Base-by-base conservation (phyloP, 2,888 invertebrate species). In the Nomada flava region DNA sequence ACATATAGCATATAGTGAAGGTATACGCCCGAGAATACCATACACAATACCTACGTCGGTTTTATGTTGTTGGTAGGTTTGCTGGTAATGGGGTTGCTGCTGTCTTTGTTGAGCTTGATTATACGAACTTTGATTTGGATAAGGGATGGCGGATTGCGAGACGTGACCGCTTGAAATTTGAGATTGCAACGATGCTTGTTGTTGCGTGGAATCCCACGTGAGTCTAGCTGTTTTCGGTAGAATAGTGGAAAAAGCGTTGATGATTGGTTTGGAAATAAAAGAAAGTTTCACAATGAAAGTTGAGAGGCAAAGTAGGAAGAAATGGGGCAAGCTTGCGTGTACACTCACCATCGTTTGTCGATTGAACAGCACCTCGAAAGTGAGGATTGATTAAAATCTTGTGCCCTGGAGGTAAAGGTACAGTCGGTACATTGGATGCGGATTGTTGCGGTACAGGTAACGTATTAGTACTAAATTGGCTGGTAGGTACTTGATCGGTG, bases 381-480 rank as follows among this genome's bases (percentile, higher is more conserved):
- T 96, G 96, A 10, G 96, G 97, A 94, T 95, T 96, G 90, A 96
- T 96, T 89, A 95, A 94, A 91, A 95, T 96, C 91, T 95, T 96
- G 93, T 95, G 96, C 0, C 95, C 95, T 55, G 91, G 88, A 76
- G 92, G 89, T 83, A 93, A 87, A 75, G 91, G 90, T 80, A 90
- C 86, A 71, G 86, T 91, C 36, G 92, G 82, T 63, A 91, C 85
- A 77, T 89, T 89, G 5, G 89, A 81, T 59, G 82, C 67, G 13
- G 86, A 63, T 52, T 86, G 89, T 78, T 85, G 85, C 11, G 69
- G 81, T 71, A 80, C 79, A 47, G 86, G 78, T 67, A 85, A 76
- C 60, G 83, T 68, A 70, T 84, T 85, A 73, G 86, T 88, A 76
- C 88, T 88, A 80, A 90, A 91, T 79, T 90, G 88, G 72, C 64